Percentiles rank a stretch among this genome's conserved stretches.
phyloP scores from a whole-genome alignment of 1,140 invertebrate species.

The Yoshiicerus persimilis region DNA sequence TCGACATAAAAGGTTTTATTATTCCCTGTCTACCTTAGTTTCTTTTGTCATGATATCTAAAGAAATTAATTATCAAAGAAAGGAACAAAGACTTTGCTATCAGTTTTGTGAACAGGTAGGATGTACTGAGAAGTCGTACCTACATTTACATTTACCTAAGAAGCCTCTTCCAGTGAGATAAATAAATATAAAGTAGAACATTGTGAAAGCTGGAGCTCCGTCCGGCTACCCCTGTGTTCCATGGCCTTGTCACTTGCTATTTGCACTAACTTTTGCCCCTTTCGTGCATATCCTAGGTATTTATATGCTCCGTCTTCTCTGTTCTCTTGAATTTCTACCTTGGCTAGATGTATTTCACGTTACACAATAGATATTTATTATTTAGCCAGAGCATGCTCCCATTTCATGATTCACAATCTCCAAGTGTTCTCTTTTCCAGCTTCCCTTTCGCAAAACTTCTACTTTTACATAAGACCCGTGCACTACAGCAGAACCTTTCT shows the following conservation, averaged over 20 bases:
- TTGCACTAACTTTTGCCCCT: not conserved
- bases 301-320: too few relatives aligned
- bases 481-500: too few relatives aligned
- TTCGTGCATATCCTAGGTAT: not conserved
- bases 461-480: not conserved
- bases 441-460: not conserved
- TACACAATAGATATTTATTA: not conserved
- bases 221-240: not conserved
- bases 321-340: not conserved
- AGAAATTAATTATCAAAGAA: too few relatives aligned
- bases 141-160: too few relatives aligned
- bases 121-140: too few relatives aligned
- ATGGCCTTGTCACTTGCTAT: not conserved
- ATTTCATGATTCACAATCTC: not conserved
- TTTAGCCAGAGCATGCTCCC: not conserved
- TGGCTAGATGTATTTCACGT: not conserved
- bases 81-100: too few relatives aligned
- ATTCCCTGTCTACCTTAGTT: too few relatives aligned
- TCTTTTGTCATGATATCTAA: too few relatives aligned
- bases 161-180: too few relatives aligned
- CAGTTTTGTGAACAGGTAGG: too few relatives aligned
- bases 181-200: too few relatives aligned
- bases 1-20: too few relatives aligned
- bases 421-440: not conserved
- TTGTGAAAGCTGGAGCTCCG: not conserved